Conservation (phyloP, 2,888 invertebrate species). For the Aleiodes alternator region DNA sequence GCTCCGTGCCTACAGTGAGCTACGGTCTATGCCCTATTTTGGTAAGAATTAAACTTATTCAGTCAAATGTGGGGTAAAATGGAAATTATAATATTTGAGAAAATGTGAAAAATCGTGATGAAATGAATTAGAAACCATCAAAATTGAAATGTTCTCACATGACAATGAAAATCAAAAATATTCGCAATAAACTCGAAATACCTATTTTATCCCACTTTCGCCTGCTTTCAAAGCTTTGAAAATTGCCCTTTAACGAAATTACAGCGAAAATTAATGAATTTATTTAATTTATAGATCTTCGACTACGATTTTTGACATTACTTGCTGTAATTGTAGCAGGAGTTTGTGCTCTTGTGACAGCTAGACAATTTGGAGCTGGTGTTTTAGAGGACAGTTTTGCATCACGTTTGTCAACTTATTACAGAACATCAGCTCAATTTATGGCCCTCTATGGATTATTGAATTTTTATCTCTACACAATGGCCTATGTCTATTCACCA, state of each 20-base stretch:
- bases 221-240: background rate
- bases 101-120: no score
- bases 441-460: slow-evolving; percentile 96
- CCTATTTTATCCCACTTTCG: background rate
- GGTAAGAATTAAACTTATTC: slow-evolving; percentile 79
- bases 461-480: slow-evolving; percentile 94
- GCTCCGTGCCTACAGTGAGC: slow-evolving; percentile 93
- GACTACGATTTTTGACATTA: slow-evolving; percentile 92
- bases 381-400: slow-evolving; percentile 96
- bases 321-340: slow-evolving; percentile 88
- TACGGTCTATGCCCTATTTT: slow-evolving; percentile 98
- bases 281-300: slow-evolving; percentile 84
- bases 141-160: no score
- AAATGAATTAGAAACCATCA: no score
- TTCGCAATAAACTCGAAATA: no score
- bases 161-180: slow-evolving; percentile 6
- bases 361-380: slow-evolving; percentile 90
- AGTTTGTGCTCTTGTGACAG: slow-evolving; percentile 85
- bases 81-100: background rate
- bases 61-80: no score
- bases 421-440: slow-evolving; percentile 95
- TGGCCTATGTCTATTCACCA: slow-evolving; percentile 97
- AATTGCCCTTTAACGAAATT: background rate
- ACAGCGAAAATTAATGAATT: background rate
- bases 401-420: slow-evolving; percentile 89